Evolutionary conservation across 2,888 invertebrate genomes (phyloP).

Genomic region (Danaus chrysippus): DNA sequence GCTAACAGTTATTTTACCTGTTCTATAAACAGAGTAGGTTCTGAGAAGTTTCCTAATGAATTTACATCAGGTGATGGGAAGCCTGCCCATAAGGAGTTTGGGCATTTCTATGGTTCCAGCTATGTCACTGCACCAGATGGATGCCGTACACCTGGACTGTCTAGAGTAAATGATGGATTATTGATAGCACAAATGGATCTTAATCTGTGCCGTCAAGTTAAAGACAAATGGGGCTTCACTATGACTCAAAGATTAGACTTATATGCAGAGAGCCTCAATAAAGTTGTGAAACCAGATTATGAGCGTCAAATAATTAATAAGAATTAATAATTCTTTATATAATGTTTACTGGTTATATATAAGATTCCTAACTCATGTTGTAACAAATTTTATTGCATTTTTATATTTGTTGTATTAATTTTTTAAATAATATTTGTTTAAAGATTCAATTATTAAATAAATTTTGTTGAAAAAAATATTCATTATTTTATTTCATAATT

Average conservation of each 20-base stretch:
- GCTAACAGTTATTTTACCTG: slow-evolving; percentile 97
- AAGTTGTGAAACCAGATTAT: slow-evolving; percentile 55
- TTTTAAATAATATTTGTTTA: not conserved
- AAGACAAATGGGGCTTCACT: slow-evolving; percentile 96
- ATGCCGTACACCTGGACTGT: slow-evolving; percentile 90
- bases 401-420: not conserved
- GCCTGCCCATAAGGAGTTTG: slow-evolving; percentile 92
- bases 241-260: slow-evolving; percentile 97
- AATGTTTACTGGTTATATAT: slow-evolving; percentile 10
- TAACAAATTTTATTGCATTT: not conserved
- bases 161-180: slow-evolving; percentile 90
- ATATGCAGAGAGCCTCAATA: slow-evolving; percentile 87
- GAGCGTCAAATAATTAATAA: slow-evolving; percentile 49
- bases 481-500: slow-evolving; percentile 9
- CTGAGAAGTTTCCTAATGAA: slow-evolving; percentile 86
- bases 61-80: slow-evolving; percentile 81
- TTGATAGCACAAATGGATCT: slow-evolving; percentile 94
- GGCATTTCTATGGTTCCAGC: slow-evolving; percentile 98
- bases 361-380: not conserved
- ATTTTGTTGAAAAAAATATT: not conserved
- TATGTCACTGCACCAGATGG: slow-evolving; percentile 98
- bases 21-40: slow-evolving; percentile 96
- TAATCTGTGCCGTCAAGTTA: slow-evolving; percentile 95
- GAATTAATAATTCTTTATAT: slow-evolving; percentile 20
- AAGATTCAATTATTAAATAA: too few relatives aligned